These are phyloP conservation scores for Muscicapa adusta DNA, from an alignment of 2,113 vertebrate species.

Conservation along the genomic window DNA sequence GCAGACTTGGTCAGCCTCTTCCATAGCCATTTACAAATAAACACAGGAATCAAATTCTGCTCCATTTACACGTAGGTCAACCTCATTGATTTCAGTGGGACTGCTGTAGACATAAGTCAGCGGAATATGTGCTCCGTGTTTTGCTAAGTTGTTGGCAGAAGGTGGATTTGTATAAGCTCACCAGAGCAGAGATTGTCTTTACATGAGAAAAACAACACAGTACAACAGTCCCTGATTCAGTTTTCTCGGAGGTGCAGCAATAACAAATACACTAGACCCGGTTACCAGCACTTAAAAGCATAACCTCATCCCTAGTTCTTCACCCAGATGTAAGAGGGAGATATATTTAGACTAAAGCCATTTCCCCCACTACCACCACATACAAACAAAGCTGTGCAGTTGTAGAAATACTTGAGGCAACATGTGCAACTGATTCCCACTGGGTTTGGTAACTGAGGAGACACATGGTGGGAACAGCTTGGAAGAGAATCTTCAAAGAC, in stretches of 20 bases:
- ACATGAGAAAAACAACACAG: slow-evolving; percentile 12
- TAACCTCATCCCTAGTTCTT: slow-evolving; percentile 16
- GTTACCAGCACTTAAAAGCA: slow-evolving; percentile 7
- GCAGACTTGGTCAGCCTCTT: not conserved
- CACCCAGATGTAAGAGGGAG: slow-evolving; percentile 5
- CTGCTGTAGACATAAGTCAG: slow-evolving; percentile 52
- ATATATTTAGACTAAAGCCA: slow-evolving; percentile 45
- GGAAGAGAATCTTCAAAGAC: slow-evolving; percentile 9
- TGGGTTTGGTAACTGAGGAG: not conserved
- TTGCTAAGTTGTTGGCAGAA: slow-evolving; percentile 53
- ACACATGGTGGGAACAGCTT: not conserved
- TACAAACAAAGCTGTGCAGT: slow-evolving; percentile 38
- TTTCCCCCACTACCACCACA: slow-evolving; percentile 23
- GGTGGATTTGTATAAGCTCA: slow-evolving; percentile 11
- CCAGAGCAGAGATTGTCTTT: not conserved
- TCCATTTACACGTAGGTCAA: not conserved
- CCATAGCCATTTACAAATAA: not conserved
- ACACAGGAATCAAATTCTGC: slow-evolving; percentile 35
- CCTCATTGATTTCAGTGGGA: slow-evolving; percentile 4
- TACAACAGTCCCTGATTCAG: not conserved
- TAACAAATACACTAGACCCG: not conserved
- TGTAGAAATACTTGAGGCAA: slow-evolving; percentile 25
- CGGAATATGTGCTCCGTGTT: slow-evolving; percentile 13
- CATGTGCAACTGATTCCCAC: slow-evolving; percentile 4
- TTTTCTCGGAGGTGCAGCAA: slow-evolving; percentile 31